A percentile compares a stretch with the other conserved stretches of the same genome.
phyloP scores from a whole-genome alignment of 1,140 invertebrate species.

The Cydia strobilella region DNA sequence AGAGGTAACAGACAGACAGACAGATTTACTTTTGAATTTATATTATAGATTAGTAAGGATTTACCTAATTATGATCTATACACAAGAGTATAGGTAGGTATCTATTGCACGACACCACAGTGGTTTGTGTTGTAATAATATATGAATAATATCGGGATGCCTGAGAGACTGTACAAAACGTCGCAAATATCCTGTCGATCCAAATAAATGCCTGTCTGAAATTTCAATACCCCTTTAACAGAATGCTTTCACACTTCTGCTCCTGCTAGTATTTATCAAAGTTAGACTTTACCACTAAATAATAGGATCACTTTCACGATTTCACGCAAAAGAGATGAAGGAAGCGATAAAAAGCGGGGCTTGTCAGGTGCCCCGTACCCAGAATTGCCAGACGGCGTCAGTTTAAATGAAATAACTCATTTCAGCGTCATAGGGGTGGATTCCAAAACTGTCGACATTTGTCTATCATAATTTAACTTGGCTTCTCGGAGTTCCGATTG shows the following conservation, averaged over 20 bases:
- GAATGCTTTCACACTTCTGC: background rate
- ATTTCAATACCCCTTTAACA: background rate
- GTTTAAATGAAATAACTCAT: conserved; percentile 13
- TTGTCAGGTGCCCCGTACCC: background rate
- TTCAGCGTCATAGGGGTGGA: background rate
- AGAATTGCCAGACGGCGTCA: conserved; percentile 9
- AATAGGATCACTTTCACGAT: background rate
- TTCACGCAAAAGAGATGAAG: background rate
- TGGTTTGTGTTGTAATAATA: too few relatives aligned
- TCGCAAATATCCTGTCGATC: background rate
- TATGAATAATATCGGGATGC: too few relatives aligned
- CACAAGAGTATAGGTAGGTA: too few relatives aligned
- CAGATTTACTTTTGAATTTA: too few relatives aligned
- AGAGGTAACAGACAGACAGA: too few relatives aligned
- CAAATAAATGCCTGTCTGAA: background rate
- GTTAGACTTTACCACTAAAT: background rate
- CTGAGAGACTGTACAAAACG: background rate
- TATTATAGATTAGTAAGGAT: too few relatives aligned
- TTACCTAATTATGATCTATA: too few relatives aligned
- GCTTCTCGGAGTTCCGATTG: background rate
- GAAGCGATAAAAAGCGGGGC: background rate
- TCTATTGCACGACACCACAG: too few relatives aligned
- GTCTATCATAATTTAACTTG: background rate
- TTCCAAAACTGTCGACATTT: background rate
- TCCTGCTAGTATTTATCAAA: background rate